A percentile compares a stretch with the other conserved stretches of the same genome.
These are phyloP conservation scores for Cepaea nemoralis DNA, from an alignment of 1,140 invertebrate genomes.

Conservation along the genomic window DNA sequence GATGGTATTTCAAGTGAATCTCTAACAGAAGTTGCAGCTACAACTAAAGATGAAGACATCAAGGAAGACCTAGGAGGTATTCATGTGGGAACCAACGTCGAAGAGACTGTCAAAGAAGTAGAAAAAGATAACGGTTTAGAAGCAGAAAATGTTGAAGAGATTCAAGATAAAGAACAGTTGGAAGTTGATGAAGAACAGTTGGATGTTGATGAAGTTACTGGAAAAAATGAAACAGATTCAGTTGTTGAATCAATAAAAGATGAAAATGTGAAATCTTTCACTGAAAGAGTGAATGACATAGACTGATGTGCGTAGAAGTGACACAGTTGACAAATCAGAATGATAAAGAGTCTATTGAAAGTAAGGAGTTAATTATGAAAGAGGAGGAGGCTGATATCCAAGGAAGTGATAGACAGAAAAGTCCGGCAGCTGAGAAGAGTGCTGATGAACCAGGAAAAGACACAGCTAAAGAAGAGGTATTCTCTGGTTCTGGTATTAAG, in stretches of 20 bases:
- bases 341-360: neutral
- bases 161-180: conserved; percentile 56
- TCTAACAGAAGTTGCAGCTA: too few relatives aligned
- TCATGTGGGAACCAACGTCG: neutral
- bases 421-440: neutral
- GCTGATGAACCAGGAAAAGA: neutral
- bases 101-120: neutral
- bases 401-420: conserved; percentile 1
- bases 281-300: neutral
- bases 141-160: neutral
- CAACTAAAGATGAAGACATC: neutral
- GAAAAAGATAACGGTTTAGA: neutral
- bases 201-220: conserved; percentile 21
- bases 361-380: neutral
- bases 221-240: neutral
- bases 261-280: neutral
- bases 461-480: neutral
- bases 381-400: neutral
- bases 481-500: too few relatives aligned
- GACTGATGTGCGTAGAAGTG: neutral
- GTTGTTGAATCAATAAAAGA: neutral
- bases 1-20: too few relatives aligned
- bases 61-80: neutral
- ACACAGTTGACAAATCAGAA: neutral
- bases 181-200: neutral